A percentile compares a stretch with the other conserved stretches of the same genome.
Conservation (phyloP, 1,140 invertebrate species). For the Drosophila orena region DNA sequence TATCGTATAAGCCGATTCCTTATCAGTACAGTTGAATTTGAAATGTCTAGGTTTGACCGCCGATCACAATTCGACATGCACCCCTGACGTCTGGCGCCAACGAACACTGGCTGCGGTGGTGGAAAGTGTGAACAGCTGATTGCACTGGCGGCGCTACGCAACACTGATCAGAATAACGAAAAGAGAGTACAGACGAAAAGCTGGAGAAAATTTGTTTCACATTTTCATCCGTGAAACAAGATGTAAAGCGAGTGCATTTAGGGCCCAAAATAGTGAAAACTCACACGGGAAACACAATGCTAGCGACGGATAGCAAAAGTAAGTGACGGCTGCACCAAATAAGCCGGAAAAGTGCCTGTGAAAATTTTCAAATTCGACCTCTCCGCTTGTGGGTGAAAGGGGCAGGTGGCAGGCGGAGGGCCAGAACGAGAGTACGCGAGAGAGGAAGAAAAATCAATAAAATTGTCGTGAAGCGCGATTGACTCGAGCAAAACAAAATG, state of each 20-base stretch:
- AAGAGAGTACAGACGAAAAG: conserved; percentile 19
- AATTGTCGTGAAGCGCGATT: conserved; percentile 74
- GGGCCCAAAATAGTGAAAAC: conserved; percentile 26
- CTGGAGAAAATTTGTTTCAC: conserved; percentile 15
- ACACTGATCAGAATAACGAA: conserved; percentile 7
- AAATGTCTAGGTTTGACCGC: background rate
- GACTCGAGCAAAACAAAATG: conserved; percentile 72
- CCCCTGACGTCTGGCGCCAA: background rate
- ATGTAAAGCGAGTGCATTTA: conserved; percentile 25
- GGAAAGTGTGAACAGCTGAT: conserved; percentile 9
- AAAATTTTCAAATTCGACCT: conserved; percentile 56
- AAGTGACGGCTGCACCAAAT: conserved; percentile 17
- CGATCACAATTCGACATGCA: background rate
- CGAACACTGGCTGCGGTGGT: background rate
- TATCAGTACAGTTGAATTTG: background rate
- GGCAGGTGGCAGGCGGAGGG: conserved; percentile 10
- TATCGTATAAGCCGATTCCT: too few relatives aligned
- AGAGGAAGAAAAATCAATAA: conserved; percentile 70
- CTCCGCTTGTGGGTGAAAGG: conserved; percentile 35
- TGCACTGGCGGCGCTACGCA: background rate
- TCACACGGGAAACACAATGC: conserved; percentile 21
- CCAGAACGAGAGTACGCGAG: conserved; percentile 24
- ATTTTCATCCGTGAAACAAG: conserved; percentile 15
- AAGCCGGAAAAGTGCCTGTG: conserved; percentile 30
- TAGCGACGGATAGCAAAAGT: conserved; percentile 20